Conservation (phyloP, 1,140 invertebrate genomes). For the Stegodyphus dumicola region DNA sequence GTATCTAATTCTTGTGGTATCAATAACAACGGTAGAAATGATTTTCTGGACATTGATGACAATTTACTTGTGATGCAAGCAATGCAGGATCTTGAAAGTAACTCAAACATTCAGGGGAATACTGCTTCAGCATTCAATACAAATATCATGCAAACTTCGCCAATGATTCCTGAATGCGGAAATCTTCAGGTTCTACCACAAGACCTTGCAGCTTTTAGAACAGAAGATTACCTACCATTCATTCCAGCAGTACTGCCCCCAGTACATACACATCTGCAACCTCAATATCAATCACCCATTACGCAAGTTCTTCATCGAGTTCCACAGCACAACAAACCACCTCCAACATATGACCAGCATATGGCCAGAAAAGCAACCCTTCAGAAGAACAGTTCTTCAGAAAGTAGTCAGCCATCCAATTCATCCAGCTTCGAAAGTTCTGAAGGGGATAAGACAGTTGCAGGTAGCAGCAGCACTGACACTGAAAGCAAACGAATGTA, state of each 20-base stretch:
- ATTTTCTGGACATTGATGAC: conserved; percentile 25
- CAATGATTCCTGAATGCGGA: conserved; percentile 31
- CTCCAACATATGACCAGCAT: conserved; percentile 58
- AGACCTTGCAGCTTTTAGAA: conserved; percentile 42
- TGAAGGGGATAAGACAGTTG: conserved; percentile 43
- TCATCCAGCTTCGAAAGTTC: conserved; percentile 60
- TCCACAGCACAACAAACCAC: conserved; percentile 13
- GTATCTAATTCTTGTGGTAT: conserved; percentile 17
- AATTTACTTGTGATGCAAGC: conserved; percentile 47
- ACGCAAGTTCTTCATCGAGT: neutral
- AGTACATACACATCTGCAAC: conserved; percentile 21
- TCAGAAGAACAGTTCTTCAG: conserved; percentile 52
- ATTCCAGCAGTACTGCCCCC: conserved; percentile 25
- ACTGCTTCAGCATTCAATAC: neutral
- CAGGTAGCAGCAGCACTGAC: conserved; percentile 43
- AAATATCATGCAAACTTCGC: neutral
- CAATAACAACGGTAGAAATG: conserved; percentile 5
- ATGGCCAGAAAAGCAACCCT: conserved; percentile 54
- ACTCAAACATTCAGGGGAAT: neutral
- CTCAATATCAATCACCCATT: neutral
- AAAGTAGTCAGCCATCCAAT: conserved; percentile 49
- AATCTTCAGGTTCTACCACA: conserved; percentile 52
- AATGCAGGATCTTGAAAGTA: conserved; percentile 55
- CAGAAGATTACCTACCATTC: conserved; percentile 13
- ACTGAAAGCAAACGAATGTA: conserved; percentile 47